A percentile compares a stretch with the other conserved stretches of the same genome.
phyloP scores from a whole-genome alignment of 1,140 invertebrate species.

The Polypedilum pembai region DNA sequence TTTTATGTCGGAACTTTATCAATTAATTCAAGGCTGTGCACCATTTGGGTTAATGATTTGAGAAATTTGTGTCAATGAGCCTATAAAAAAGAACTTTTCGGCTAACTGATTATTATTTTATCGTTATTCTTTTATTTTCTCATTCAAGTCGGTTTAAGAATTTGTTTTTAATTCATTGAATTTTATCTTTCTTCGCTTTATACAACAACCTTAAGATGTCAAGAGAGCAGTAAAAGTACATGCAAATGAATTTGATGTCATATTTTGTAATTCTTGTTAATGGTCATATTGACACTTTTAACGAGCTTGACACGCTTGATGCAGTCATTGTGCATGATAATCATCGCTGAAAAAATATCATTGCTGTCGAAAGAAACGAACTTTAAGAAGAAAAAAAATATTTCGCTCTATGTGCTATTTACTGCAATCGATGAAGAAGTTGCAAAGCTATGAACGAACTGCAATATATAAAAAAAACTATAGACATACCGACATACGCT shows the following conservation, averaged over 20 bases:
- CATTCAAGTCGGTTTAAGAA: too few relatives aligned
- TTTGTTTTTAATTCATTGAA: not conserved
- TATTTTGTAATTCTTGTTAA: not conserved
- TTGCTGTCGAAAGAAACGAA: not conserved
- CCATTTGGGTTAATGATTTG: too few relatives aligned
- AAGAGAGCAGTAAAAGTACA: not conserved
- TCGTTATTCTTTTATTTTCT: too few relatives aligned
- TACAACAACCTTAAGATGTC: not conserved
- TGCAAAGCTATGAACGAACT: constrained; percentile 3
- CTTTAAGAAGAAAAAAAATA: not conserved
- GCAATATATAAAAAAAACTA: not conserved
- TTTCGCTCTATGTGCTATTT: not conserved
- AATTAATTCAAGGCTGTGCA: too few relatives aligned
- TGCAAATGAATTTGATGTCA: not conserved
- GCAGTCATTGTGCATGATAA: not conserved
- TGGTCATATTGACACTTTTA: not conserved
- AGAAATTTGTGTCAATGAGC: too few relatives aligned
- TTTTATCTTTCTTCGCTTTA: not conserved
- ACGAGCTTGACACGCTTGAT: not conserved
- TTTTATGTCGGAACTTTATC: too few relatives aligned
- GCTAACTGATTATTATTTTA: too few relatives aligned
- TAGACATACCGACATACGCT: not conserved
- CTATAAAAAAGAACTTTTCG: too few relatives aligned
- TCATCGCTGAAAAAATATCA: not conserved
- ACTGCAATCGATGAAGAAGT: not conserved